Conservation (phyloP, 2,888 invertebrate species). For the Eilema caniola region DNA sequence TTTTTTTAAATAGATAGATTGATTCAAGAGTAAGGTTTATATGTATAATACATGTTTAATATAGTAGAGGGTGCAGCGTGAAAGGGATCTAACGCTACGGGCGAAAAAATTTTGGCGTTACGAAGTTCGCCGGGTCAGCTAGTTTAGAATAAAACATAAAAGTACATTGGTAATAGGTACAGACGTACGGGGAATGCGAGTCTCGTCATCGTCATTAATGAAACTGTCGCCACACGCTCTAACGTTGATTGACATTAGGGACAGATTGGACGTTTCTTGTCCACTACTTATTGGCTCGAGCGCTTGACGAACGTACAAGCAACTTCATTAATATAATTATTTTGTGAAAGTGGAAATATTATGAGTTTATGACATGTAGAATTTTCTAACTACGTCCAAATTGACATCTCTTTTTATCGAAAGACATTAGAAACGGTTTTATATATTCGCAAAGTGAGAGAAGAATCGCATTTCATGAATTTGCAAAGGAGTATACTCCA, state of each 20-base stretch:
- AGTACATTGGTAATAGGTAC: background rate
- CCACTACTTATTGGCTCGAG: conserved; percentile 8
- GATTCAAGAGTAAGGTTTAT: too few species aligned
- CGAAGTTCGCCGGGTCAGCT: too few species aligned
- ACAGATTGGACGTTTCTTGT: conserved; percentile 17
- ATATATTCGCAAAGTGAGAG: too few species aligned
- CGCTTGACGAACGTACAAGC: conserved; percentile 2
- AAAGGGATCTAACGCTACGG: too few species aligned
- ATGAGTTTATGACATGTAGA: background rate
- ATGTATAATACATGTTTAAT: too few species aligned
- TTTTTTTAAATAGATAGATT: too few species aligned
- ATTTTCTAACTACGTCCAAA: background rate
- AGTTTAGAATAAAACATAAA: too few species aligned
- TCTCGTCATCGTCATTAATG: conserved; percentile 21
- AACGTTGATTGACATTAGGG: conserved; percentile 20
- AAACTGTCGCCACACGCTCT: conserved; percentile 19
- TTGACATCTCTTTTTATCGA: background rate
- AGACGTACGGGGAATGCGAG: background rate
- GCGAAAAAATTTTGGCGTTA: too few species aligned
- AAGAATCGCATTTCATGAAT: too few species aligned
- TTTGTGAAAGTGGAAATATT: conserved; percentile 4
- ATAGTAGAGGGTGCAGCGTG: too few species aligned
- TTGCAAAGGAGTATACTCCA: too few species aligned
- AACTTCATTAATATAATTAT: conserved; percentile 16
- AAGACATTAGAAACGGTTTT: background rate